These are phyloP conservation scores for Galerucella calmariensis DNA, from an alignment of 2,888 invertebrate species.

Conservation along the genomic window DNA sequence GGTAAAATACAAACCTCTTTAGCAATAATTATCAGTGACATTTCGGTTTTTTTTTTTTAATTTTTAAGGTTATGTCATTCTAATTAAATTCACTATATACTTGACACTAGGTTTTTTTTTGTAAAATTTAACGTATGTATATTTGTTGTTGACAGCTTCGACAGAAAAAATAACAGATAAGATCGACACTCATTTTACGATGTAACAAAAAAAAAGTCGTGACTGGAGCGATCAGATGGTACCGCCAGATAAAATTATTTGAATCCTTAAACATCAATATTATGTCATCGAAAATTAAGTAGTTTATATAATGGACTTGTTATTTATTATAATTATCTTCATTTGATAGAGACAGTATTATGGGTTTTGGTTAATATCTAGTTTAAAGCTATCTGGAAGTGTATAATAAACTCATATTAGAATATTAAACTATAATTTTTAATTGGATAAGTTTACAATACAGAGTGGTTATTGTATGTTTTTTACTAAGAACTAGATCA, in stretches of 20 bases:
- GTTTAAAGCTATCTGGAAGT: not conserved
- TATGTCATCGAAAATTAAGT: slow-evolving; percentile 26
- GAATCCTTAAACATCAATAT: slow-evolving; percentile 24
- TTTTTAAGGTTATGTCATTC: too few species aligned
- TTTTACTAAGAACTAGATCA: too few species aligned
- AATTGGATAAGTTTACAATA: not conserved
- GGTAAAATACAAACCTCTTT: too few species aligned
- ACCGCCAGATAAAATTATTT: slow-evolving; percentile 4
- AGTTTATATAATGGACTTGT: slow-evolving; percentile 21
- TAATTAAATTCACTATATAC: not conserved
- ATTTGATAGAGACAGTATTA: slow-evolving; percentile 8
- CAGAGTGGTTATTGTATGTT: too few species aligned
- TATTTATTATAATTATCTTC: slow-evolving; percentile 26
- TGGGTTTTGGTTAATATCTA: slow-evolving; percentile 1
- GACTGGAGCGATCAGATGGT: not conserved
- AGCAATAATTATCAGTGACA: too few species aligned
- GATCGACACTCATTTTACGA: not conserved
- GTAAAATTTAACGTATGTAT: not conserved
- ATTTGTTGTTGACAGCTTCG: slow-evolving; percentile 1
- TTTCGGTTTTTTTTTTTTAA: too few species aligned
- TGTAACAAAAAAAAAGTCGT: slow-evolving; percentile 2
- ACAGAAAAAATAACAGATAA: not conserved
- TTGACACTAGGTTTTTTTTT: not conserved
- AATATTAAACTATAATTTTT: not conserved
- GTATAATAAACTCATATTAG: not conserved